Percentiles rank a stretch among this genome's conserved stretches.
Evolutionary conservation across 1,140 invertebrate species (phyloP).

Genomic region (Philotrypesis tridentata): DNA sequence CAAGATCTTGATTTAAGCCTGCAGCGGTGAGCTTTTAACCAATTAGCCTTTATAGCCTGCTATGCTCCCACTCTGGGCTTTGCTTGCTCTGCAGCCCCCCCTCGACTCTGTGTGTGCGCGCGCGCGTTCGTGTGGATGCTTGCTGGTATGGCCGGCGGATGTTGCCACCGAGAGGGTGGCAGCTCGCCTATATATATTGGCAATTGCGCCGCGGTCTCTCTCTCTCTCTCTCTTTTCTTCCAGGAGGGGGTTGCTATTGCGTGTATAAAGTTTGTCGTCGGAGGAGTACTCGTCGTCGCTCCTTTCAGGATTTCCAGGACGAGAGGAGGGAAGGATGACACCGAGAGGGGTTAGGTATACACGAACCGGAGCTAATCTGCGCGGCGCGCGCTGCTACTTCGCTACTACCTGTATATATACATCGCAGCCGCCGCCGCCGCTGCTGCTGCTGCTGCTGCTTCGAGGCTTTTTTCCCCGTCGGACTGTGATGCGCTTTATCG

Average conservation of each 20-base stretch:
- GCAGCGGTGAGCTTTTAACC: constrained; percentile 73
- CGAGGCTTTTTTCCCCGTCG: neutral
- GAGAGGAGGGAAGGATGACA: neutral
- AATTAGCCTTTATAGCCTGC: constrained; percentile 74
- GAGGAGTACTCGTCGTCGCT: neutral
- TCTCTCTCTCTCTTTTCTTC: constrained; percentile 7
- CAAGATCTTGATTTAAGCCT: constrained; percentile 76
- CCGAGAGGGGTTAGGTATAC: neutral
- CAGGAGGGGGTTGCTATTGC: neutral
- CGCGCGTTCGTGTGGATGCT: neutral
- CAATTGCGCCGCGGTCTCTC: constrained; percentile 10
- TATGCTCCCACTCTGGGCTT: neutral
- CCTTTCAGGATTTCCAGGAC: constrained; percentile 22
- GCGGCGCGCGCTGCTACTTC: neutral
- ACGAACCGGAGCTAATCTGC: constrained; percentile 19
- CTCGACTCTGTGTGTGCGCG: neutral
- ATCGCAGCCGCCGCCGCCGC: too few relatives aligned
- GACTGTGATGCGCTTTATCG: neutral
- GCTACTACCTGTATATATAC: too few relatives aligned
- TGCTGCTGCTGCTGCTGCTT: too few relatives aligned
- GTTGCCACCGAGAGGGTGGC: neutral
- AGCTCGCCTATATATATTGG: constrained; percentile 8
- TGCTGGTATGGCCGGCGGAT: neutral
- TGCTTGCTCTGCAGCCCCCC: neutral
- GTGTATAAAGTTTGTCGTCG: constrained; percentile 29